phyloP scores from a whole-genome alignment of 1,140 invertebrate genomes.

The Orius insidiosus region DNA sequence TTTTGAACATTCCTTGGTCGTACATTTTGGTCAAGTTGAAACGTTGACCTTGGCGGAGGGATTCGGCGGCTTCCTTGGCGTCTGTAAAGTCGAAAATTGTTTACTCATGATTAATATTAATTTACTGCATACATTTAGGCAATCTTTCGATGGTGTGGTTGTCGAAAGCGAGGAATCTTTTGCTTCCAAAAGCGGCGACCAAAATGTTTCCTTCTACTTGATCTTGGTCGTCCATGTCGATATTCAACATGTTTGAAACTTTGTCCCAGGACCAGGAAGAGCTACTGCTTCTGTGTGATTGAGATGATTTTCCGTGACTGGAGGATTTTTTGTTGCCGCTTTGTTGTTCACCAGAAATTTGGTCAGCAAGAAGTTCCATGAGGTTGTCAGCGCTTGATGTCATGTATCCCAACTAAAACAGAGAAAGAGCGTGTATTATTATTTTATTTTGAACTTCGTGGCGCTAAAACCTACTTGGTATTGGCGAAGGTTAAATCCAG shows the following conservation, averaged over 20 bases:
- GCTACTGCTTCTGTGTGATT: constrained; percentile 17
- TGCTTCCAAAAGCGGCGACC: constrained; percentile 25
- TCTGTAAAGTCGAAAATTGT: constrained; percentile 19
- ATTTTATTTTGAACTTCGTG: neutral
- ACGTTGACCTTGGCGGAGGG: constrained; percentile 27
- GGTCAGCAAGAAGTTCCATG: constrained; percentile 11
- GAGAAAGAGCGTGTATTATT: neutral
- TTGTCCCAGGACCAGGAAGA: constrained; percentile 27
- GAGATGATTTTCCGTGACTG: neutral
- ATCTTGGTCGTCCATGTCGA: constrained; percentile 29
- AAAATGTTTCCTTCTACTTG: constrained; percentile 37
- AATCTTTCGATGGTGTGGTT: constrained; percentile 33
- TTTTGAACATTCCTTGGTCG: constrained; percentile 30
- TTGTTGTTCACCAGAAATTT: constrained; percentile 2
- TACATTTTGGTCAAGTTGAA: constrained; percentile 36
- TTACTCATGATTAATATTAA: neutral
- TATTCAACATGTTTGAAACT: constrained; percentile 36
- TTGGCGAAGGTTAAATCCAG: constrained; percentile 28
- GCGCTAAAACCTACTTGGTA: constrained; percentile 21
- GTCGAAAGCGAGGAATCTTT: constrained; percentile 34
- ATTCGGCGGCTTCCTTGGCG: constrained; percentile 23
- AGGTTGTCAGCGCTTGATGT: constrained; percentile 15
- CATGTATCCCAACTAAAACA: constrained; percentile 10
- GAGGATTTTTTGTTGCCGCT: neutral
- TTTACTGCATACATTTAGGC: constrained; percentile 24